These are phyloP conservation scores for Thymelicus sylvestris DNA, from an alignment of 2,888 invertebrate genomes.

Conservation along the genomic window DNA sequence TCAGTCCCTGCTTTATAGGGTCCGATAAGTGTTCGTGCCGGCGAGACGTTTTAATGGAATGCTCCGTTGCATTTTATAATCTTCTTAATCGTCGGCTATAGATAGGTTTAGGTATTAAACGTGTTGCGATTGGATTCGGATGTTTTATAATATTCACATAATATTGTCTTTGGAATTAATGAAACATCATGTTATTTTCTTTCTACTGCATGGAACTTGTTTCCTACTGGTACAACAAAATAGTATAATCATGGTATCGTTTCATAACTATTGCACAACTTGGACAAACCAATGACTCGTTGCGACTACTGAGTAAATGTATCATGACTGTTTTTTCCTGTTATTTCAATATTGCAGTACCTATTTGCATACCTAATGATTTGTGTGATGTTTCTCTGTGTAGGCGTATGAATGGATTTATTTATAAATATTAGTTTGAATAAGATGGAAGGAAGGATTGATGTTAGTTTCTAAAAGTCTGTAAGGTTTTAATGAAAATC, in stretches of 20 bases:
- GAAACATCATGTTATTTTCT: too few relatives aligned
- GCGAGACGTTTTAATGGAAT: constrained; percentile 20
- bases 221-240: too few relatives aligned
- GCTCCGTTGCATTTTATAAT: constrained; percentile 10
- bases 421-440: too few relatives aligned
- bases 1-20: constrained; percentile 10
- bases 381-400: too few relatives aligned
- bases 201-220: too few relatives aligned
- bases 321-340: constrained; percentile 13
- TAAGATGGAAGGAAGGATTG: too few relatives aligned
- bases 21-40: constrained; percentile 22
- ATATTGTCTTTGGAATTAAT: too few relatives aligned
- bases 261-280: constrained; percentile 1
- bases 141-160: background rate
- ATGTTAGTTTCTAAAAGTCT: too few relatives aligned
- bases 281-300: constrained; percentile 7
- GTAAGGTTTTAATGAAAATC: too few relatives aligned
- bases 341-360: background rate
- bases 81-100: background rate
- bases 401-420: too few relatives aligned
- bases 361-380: too few relatives aligned
- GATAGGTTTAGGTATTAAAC: background rate
- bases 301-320: background rate
- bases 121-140: background rate
- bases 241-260: background rate